Conservation (phyloP, 53 echinoderm and acorn worm species). For the Pentamera pediparva region DNA sequence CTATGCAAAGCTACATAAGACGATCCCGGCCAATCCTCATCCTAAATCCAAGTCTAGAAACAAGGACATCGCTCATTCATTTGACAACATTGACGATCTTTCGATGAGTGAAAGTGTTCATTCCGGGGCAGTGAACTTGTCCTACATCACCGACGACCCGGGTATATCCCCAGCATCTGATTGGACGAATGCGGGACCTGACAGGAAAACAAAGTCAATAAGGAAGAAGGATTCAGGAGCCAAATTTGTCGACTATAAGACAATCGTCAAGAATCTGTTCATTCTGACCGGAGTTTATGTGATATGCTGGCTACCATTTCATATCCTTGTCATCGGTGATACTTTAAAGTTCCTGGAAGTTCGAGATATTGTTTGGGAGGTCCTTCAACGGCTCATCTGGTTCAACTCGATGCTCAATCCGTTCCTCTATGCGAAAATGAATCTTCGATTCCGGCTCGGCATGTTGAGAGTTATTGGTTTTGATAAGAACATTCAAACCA, state of each 20-base stretch:
- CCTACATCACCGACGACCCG: too few species aligned
- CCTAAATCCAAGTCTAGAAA: too few species aligned
- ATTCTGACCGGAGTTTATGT: slow-evolving; percentile 51
- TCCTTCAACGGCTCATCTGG: slow-evolving; percentile 54
- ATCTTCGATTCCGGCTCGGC: slow-evolving; percentile 40
- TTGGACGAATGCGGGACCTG: too few species aligned
- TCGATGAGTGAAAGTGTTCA: too few species aligned
- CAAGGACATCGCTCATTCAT: too few species aligned
- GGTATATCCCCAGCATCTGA: too few species aligned
- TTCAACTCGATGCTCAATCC: slow-evolving; percentile 70
- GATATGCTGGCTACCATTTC: slow-evolving; percentile 43
- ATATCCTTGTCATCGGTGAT: slow-evolving; percentile 21
- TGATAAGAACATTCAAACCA: not conserved
- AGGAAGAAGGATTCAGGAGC: too few species aligned
- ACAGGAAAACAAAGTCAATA: too few species aligned
- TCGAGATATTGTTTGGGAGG: slow-evolving; percentile 26
- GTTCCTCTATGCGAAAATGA: slow-evolving; percentile 58
- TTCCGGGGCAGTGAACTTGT: too few species aligned
- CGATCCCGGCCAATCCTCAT: not conserved
- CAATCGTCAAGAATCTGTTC: slow-evolving; percentile 42
- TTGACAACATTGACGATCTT: too few species aligned
- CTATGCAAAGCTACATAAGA: not conserved
- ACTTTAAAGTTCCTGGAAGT: not conserved
- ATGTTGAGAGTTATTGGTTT: slow-evolving; percentile 41
- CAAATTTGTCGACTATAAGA: slow-evolving; percentile 21